A percentile compares a stretch with the other conserved stretches of the same genome.
phyloP scores from a whole-genome alignment of 2,113 vertebrate species.

The Apeltes quadracus region DNA sequence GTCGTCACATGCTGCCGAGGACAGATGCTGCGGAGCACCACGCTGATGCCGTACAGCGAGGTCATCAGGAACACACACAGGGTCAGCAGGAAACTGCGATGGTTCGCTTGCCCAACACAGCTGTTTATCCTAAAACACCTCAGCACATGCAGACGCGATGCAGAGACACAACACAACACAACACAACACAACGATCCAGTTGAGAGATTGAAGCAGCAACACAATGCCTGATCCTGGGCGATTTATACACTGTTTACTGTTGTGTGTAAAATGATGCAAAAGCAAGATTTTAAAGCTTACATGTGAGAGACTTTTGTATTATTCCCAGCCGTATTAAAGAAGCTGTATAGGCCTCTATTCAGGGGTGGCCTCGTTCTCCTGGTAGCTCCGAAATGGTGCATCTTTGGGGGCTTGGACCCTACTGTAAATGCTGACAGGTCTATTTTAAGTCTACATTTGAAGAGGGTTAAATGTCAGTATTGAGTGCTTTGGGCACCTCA shows the following conservation, averaged over 20 bases:
- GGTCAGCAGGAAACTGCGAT: slow-evolving; percentile 91
- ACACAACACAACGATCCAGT: slow-evolving; percentile 2
- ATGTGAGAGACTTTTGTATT: not conserved
- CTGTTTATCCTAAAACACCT: slow-evolving; percentile 91
- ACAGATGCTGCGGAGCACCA: slow-evolving; percentile 90
- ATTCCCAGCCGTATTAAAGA: not conserved
- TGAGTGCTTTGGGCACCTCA: not conserved
- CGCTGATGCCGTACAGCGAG: slow-evolving; percentile 89
- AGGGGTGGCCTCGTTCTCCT: not conserved
- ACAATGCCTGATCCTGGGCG: not conserved
- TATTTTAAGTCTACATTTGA: not conserved
- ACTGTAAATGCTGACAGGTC: not conserved
- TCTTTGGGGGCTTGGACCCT: not conserved
- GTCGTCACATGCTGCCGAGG: slow-evolving; percentile 80
- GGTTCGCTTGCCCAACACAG: slow-evolving; percentile 95
- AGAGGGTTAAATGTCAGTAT: not conserved
- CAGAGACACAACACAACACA: slow-evolving; percentile 46
- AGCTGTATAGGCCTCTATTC: not conserved
- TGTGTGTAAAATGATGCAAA: not conserved
- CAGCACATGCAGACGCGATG: slow-evolving; percentile 39
- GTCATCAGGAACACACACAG: slow-evolving; percentile 90
- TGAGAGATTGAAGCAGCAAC: slow-evolving; percentile 20
- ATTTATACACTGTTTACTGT: not conserved
- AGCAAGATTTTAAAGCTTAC: not conserved
- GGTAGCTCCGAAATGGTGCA: not conserved